A percentile compares a stretch with the other conserved stretches of the same genome.
Evolutionary conservation across 2,113 vertebrate species (phyloP).

Genomic region (Chlorodrepanis virens): DNA sequence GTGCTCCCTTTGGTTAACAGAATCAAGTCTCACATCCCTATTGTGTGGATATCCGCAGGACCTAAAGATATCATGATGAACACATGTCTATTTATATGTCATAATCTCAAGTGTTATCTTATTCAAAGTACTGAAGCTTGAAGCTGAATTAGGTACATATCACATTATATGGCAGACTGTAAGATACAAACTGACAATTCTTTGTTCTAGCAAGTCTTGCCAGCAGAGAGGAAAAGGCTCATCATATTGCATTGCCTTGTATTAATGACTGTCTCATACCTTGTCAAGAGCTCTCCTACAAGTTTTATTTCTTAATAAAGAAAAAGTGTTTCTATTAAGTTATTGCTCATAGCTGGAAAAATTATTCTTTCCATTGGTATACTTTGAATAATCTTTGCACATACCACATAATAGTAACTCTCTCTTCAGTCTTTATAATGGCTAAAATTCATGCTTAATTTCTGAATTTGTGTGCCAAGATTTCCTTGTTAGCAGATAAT

Average conservation of each 20-base stretch:
- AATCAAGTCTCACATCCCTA: neutral
- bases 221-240: neutral
- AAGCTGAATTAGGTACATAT: neutral
- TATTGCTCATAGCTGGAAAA: neutral
- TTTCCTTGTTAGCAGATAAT: neutral
- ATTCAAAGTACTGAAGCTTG: neutral
- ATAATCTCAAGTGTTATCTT: neutral
- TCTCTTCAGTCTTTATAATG: neutral
- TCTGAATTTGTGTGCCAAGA: neutral
- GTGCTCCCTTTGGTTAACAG: neutral
- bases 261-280: neutral
- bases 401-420: neutral
- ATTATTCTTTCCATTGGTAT: neutral
- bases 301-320: neutral
- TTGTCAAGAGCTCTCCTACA: neutral
- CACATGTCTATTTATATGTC: neutral
- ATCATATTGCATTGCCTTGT: neutral
- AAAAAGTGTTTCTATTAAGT: neutral
- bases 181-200: neutral
- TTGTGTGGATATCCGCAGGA: neutral
- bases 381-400: neutral
- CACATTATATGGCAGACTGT: neutral
- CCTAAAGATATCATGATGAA: neutral
- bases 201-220: neutral
- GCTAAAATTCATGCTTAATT: neutral